These are phyloP conservation scores for Bufo gargarizans DNA, from an alignment of 2,113 vertebrate species.

Conservation along the genomic window DNA sequence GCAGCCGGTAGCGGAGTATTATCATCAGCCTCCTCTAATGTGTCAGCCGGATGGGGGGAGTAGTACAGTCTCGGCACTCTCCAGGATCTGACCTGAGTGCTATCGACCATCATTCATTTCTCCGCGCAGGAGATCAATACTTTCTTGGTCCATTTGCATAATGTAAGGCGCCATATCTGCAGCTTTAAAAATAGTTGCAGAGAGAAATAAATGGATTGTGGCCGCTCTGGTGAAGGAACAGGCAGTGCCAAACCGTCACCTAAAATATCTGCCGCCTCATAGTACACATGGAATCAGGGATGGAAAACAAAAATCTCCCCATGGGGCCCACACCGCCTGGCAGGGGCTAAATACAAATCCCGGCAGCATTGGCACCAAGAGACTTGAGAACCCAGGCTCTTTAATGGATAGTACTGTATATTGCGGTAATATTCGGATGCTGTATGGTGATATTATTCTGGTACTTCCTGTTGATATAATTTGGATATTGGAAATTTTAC, in stretches of 20 bases:
- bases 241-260: too few relatives aligned
- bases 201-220: background rate
- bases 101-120: background rate
- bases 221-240: background rate
- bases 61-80: background rate
- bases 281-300: background rate
- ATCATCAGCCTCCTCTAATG: background rate
- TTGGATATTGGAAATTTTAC: too few relatives aligned
- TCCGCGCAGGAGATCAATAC: background rate
- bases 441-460: too few relatives aligned
- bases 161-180: background rate
- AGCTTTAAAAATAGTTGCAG: background rate
- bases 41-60: background rate
- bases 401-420: too few relatives aligned
- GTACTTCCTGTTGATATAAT: too few relatives aligned
- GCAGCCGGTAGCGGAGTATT: background rate
- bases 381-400: too few relatives aligned
- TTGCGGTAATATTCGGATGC: background rate
- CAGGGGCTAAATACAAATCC: too few relatives aligned
- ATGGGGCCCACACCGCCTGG: too few relatives aligned
- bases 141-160: background rate
- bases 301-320: too few relatives aligned
- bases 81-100: slow-evolving; percentile 21
- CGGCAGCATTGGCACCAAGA: too few relatives aligned
- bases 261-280: too few relatives aligned